Evolutionary conservation across 30 jellyfish, hydroid and myxozoan genomes (phyloP), one percentile per base, ranked within the genome.

Genomic region (Aurelia aurita): DNA sequence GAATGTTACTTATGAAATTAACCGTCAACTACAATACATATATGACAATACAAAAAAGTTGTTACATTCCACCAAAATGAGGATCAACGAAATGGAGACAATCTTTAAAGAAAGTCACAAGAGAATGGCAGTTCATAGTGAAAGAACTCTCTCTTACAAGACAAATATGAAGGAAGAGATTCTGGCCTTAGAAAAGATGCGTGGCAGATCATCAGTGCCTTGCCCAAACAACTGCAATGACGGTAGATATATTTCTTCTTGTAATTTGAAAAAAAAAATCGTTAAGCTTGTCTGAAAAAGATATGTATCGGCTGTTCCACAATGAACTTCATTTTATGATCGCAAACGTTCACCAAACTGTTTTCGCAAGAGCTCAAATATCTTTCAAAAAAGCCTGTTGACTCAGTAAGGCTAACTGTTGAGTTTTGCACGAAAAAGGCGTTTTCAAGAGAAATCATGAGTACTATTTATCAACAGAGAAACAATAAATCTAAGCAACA

Each of bases 51-150:
- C 90, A 10, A 66, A 32, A 47, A 44, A 49, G 29, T 47, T 80
- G 16, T 75, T 80, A 19, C 83, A 80, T 47, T 60, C 77, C 32
- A 80, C 90, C 2, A 65, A 55, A 70, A 46, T 46, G 2, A 44
- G 77, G 45, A 71, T 80, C 62, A 58, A 18, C 15, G 81, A 80
- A 18, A 57, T 80, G 47, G 90, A 68, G 10, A 68, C 22, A 39
- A 66, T 80, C 47, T 29, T 80, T 11, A 23, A 64, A 25, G 83
- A 80, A 43, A 80, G 90, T 68, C 90, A 67, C 45, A 80, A 51
- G 27, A 54, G 80, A 27, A 49, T 80, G 74, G 82, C 65, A 23
- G 69, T 80, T 21, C 90, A 80, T 14, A 80, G 58, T 47, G 79
- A 67, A 20, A 15, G 23, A 46, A 68, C 72, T 65, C 21, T 10